Percentiles rank a stretch among this genome's conserved stretches.
Evolutionary conservation across 2,888 invertebrate genomes (phyloP).

Genomic region (Xanthia togata): DNA sequence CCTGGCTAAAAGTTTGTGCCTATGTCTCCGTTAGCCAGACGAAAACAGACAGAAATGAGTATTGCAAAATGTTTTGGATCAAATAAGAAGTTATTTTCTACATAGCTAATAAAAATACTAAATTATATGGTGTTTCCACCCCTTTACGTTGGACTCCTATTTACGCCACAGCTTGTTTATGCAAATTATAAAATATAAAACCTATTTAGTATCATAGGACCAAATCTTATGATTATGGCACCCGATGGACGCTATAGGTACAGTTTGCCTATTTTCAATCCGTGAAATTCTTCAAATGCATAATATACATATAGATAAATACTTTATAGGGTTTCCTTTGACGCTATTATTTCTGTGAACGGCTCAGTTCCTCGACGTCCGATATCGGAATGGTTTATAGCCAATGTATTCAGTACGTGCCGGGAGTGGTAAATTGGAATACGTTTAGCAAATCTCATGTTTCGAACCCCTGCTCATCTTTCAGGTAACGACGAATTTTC

Average conservation of each 20-base stretch:
- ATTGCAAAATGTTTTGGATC: too few species aligned
- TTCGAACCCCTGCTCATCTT: constrained; percentile 31
- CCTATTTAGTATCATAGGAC: neutral
- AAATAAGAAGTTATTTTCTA: too few species aligned
- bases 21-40: too few species aligned
- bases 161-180: neutral
- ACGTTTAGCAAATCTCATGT: constrained; percentile 63
- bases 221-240: neutral
- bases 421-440: constrained; percentile 72
- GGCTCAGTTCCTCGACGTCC: constrained; percentile 76
- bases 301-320: constrained; percentile 51
- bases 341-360: constrained; percentile 73
- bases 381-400: constrained; percentile 85
- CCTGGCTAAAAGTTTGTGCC: too few species aligned
- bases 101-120: too few species aligned
- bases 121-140: too few species aligned
- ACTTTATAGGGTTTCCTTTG: constrained; percentile 66
- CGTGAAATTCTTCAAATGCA: constrained; percentile 44
- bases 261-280: constrained; percentile 21
- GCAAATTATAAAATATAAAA: neutral
- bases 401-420: constrained; percentile 80
- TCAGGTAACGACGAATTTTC: constrained; percentile 17
- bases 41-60: too few species aligned
- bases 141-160: too few species aligned
- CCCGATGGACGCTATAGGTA: neutral